Evolutionary conservation across 2,113 vertebrate species (phyloP).

Genomic region (Megaleporinus macrocephalus): DNA sequence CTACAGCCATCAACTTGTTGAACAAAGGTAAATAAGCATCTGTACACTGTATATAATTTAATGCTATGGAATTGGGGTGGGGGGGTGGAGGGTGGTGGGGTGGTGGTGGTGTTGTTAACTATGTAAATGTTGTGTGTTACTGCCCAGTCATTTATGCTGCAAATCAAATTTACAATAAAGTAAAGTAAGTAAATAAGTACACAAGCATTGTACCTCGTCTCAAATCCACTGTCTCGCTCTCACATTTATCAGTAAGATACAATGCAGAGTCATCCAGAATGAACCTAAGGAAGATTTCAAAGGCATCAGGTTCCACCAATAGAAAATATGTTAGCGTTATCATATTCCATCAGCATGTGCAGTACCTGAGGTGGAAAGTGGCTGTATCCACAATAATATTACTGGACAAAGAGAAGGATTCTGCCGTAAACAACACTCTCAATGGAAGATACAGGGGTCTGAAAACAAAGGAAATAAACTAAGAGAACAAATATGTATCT

Average conservation of each 20-base stretch:
- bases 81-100: too few species aligned
- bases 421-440: conserved; percentile 84
- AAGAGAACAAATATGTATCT: background rate
- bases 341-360: background rate
- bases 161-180: too few species aligned
- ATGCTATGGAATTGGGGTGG: too few species aligned
- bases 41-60: too few species aligned
- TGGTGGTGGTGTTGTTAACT: too few species aligned
- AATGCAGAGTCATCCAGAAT: conserved; percentile 92
- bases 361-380: conserved; percentile 90
- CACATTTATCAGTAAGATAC: conserved; percentile 91
- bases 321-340: background rate
- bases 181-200: background rate
- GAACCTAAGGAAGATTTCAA: conserved; percentile 75
- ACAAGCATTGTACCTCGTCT: conserved; percentile 79
- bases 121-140: too few species aligned
- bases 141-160: too few species aligned
- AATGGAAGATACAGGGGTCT: conserved; percentile 90
- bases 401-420: conserved; percentile 91
- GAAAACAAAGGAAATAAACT: conserved; percentile 1
- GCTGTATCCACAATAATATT: conserved; percentile 93
- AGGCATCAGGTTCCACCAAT: conserved; percentile 10
- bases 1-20: too few species aligned
- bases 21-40: too few species aligned
- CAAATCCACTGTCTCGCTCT: conserved; percentile 82